A percentile compares a stretch with the other conserved stretches of the same genome.
These are phyloP conservation scores for Chloropsis cyanopogon DNA, from an alignment of 2,113 vertebrate genomes.

Conservation along the genomic window DNA sequence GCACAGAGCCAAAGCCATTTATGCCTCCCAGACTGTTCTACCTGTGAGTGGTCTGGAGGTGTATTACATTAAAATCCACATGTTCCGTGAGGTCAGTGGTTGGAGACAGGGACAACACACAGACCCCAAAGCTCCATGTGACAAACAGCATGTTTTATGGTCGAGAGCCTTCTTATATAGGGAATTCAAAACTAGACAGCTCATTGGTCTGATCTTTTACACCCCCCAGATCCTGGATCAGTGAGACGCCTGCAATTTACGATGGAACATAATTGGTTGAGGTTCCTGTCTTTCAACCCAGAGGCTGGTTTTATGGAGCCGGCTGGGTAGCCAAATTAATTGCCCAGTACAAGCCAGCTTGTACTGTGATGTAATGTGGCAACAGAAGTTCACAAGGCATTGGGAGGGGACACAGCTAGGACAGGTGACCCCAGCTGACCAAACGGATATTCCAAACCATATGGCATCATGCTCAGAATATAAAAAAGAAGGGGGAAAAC, in stretches of 20 bases:
- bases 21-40: not conserved
- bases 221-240: not conserved
- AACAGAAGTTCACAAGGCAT: not conserved
- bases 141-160: not conserved
- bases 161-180: not conserved
- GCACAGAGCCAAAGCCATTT: not conserved
- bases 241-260: not conserved
- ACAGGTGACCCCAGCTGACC: not conserved
- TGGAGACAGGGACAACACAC: not conserved
- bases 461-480: not conserved
- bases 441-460: not conserved
- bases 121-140: not conserved
- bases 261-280: not conserved
- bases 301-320: not conserved
- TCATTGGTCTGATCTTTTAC: not conserved
- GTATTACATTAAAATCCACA: not conserved
- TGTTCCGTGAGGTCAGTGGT: fast-evolving
- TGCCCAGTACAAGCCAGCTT: not conserved
- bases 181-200: not conserved
- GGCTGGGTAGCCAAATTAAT: not conserved
- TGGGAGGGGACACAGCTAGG: not conserved
- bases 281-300: not conserved
- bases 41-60: fast-evolving
- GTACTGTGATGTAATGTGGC: not conserved
- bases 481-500: not conserved